phyloP scores from a whole-genome alignment of 2,888 invertebrate species.

The Teleiodes luculella region DNA sequence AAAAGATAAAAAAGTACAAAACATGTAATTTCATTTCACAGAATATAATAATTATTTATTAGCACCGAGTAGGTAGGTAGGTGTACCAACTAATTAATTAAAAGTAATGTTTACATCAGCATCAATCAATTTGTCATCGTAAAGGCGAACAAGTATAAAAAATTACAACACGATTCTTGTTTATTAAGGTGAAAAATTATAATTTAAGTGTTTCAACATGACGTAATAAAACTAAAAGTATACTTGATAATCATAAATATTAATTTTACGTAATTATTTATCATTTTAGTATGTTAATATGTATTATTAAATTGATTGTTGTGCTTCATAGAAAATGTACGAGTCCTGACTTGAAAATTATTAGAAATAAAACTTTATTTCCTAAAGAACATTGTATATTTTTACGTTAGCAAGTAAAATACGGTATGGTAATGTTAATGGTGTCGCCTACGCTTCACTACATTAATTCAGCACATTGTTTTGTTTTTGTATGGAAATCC shows the following conservation, averaged over 20 bases:
- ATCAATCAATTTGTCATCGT: too few relatives aligned
- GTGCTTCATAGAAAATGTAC: too few relatives aligned
- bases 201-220: too few relatives aligned
- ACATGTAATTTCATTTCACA: too few relatives aligned
- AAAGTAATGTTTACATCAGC: too few relatives aligned
- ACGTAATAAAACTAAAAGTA: not conserved
- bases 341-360: too few relatives aligned
- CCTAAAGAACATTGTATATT: not conserved
- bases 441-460: constrained; percentile 22
- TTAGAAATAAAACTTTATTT: not conserved
- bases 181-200: not conserved
- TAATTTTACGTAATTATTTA: constrained; percentile 1
- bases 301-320: not conserved
- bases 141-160: too few relatives aligned
- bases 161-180: not conserved
- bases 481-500: constrained; percentile 29
- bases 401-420: not conserved
- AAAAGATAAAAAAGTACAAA: too few relatives aligned
- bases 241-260: constrained; percentile 1
- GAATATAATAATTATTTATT: too few relatives aligned
- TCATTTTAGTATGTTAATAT: constrained; percentile 3
- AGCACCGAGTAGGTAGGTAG: too few relatives aligned
- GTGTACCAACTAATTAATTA: too few relatives aligned
- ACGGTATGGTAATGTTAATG: constrained; percentile 13
- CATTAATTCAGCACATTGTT: constrained; percentile 17